Percentiles rank a stretch among this genome's conserved stretches.
phyloP scores from a whole-genome alignment of 1,140 invertebrate species.

The Drosophila ogumai region DNA sequence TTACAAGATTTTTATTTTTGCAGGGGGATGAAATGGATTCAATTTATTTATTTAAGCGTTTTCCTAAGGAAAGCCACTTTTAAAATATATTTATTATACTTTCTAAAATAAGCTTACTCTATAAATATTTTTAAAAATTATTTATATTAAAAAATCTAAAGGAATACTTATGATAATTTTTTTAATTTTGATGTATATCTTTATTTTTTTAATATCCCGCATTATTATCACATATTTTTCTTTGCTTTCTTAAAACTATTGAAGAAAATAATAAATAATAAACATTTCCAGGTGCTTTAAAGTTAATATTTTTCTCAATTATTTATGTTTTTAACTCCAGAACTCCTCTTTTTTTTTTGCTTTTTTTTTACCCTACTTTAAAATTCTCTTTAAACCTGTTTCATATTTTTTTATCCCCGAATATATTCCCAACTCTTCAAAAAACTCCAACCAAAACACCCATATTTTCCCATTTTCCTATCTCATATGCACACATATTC shows the following conservation, averaged over 20 bases:
- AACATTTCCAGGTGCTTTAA: not conserved
- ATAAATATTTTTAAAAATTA: too few relatives aligned
- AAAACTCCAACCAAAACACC: slow-evolving; percentile 12
- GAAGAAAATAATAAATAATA: not conserved
- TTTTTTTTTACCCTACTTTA: not conserved
- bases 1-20: not conserved
- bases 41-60: too few relatives aligned
- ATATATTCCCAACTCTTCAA: not conserved
- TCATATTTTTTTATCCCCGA: not conserved
- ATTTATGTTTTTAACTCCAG: not conserved
- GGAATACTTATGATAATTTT: not conserved
- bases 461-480: slow-evolving; percentile 34
- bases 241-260: too few relatives aligned
- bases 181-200: too few relatives aligned
- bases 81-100: too few relatives aligned
- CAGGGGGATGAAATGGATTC: not conserved
- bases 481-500: slow-evolving; percentile 22
- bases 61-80: not conserved
- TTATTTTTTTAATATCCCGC: too few relatives aligned
- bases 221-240: too few relatives aligned
- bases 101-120: too few relatives aligned
- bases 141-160: not conserved
- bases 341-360: too few relatives aligned
- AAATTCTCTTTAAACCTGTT: slow-evolving; percentile 7
- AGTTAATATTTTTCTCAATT: not conserved